Evolutionary conservation across 2,888 invertebrate genomes (phyloP).

Genomic region (Standfussiana lucernea): DNA sequence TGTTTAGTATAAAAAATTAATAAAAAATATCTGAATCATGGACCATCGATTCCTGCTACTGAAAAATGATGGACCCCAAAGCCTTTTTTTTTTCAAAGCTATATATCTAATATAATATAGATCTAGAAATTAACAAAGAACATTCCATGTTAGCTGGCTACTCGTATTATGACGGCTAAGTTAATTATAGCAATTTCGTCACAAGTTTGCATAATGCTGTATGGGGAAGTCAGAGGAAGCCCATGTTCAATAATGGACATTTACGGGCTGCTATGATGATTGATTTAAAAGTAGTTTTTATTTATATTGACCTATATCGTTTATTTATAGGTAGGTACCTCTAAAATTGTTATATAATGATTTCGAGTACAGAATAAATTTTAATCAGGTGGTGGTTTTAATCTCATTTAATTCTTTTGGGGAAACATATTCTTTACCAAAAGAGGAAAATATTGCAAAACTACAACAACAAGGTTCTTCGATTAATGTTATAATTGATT

Average conservation of each 20-base stretch:
- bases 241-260: neutral
- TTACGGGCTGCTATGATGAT: neutral
- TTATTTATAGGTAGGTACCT: too few relatives aligned
- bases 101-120: too few relatives aligned
- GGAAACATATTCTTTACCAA: neutral
- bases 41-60: neutral
- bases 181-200: conserved; percentile 27
- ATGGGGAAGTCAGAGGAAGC: conserved; percentile 25
- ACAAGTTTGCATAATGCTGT: conserved; percentile 19
- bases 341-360: neutral
- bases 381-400: neutral
- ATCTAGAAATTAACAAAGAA: conserved; percentile 10
- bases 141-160: neutral
- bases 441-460: neutral
- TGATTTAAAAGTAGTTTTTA: neutral
- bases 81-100: neutral
- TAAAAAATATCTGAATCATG: neutral
- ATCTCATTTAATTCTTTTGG: neutral
- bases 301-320: too few relatives aligned
- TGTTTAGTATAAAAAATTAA: too few relatives aligned
- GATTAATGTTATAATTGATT: neutral
- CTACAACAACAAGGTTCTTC: neutral
- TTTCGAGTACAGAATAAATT: neutral
- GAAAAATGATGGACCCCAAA: neutral
- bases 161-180: neutral